Conservation (phyloP, 2,888 invertebrate genomes). For the Troglohyphantes excavatus region DNA sequence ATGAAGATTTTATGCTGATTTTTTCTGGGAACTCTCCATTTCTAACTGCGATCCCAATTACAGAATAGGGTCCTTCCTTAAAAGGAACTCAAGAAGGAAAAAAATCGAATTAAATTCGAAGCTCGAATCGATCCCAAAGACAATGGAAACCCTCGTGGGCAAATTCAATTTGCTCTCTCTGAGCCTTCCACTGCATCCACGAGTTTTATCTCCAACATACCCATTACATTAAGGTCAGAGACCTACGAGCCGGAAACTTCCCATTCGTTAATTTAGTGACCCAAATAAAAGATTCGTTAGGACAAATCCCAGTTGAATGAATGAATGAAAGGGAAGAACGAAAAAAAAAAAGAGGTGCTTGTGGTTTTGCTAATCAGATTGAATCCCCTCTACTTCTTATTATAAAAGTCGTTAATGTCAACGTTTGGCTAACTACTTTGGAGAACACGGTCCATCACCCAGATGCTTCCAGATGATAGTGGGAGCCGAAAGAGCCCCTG, state of each 20-base stretch:
- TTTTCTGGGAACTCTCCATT: no score
- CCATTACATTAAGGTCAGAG: conserved; percentile 58
- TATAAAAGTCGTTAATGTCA: conserved; percentile 39
- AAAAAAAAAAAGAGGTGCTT: conserved; percentile 34
- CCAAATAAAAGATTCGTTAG: conserved; percentile 65
- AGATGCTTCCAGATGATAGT: conserved; percentile 28
- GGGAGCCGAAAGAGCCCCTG: background rate
- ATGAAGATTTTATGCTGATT: no score
- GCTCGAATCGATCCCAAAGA: no score
- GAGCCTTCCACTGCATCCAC: background rate
- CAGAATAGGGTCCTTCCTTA: no score
- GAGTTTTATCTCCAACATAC: conserved; percentile 23
- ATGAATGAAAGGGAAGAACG: conserved; percentile 15
- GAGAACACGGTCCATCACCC: conserved; percentile 4
- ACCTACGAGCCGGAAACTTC: conserved; percentile 57
- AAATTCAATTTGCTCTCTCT: background rate
- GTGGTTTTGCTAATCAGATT: conserved; percentile 17
- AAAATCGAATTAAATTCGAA: no score
- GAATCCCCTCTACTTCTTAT: conserved; percentile 6
- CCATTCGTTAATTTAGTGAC: conserved; percentile 66
- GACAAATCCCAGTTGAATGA: conserved; percentile 18
- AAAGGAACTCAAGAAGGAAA: no score
- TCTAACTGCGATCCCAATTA: no score
- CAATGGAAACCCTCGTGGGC: conserved; percentile 25
- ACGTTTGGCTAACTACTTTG: conserved; percentile 12